Conservation (phyloP, 2,888 invertebrate species). For the Drosophila suboccidentalis region DNA sequence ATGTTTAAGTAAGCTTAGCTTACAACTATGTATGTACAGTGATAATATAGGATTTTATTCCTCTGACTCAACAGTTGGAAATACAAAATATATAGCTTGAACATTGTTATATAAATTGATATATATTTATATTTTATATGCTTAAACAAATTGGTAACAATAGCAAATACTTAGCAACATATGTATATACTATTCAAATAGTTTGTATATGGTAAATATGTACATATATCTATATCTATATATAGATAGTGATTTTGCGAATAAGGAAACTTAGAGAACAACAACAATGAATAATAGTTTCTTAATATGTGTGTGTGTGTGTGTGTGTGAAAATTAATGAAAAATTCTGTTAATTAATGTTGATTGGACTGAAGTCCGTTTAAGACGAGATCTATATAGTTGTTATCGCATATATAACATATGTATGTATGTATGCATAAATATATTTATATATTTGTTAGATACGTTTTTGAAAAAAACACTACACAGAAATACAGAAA, state of each 20-base stretch:
- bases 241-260: constrained; percentile 16
- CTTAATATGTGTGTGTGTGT: neutral
- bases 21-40: constrained; percentile 42
- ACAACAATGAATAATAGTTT: constrained; percentile 41
- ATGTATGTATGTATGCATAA: constrained; percentile 12
- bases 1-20: constrained; percentile 62
- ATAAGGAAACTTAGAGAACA: constrained; percentile 73
- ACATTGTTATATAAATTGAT: neutral
- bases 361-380: constrained; percentile 8
- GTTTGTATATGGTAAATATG: constrained; percentile 5
- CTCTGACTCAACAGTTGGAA: constrained; percentile 10
- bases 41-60: constrained; percentile 16
- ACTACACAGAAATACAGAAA: constrained; percentile 37
- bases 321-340: constrained; percentile 2
- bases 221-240: constrained; percentile 10
- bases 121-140: neutral
- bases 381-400: constrained; percentile 70
- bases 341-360: constrained; percentile 12
- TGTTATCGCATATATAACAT: constrained; percentile 32
- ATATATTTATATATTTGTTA: constrained; percentile 14
- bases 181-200: constrained; percentile 32
- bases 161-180: constrained; percentile 63
- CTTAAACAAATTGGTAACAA: constrained; percentile 38
- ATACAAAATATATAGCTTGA: constrained; percentile 10
- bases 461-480: constrained; percentile 30